A percentile compares a stretch with the other conserved stretches of the same genome.
phyloP scores from a whole-genome alignment of 2,888 invertebrate genomes.

The Tachina grossa region DNA sequence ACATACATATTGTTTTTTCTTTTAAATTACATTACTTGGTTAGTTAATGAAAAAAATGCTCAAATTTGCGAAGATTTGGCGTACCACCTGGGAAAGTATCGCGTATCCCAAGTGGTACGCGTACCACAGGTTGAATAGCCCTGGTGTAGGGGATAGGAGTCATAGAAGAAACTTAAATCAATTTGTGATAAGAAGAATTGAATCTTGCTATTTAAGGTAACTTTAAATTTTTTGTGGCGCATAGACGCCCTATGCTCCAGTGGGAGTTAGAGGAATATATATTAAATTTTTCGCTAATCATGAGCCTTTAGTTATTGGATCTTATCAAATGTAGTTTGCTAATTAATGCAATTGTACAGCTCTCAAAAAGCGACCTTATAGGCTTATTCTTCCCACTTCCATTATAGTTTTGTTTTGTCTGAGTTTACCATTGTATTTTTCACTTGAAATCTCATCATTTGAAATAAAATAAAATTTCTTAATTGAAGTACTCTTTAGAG shows the following conservation, averaged over 20 bases:
- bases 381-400: neutral
- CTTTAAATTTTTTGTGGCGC: neutral
- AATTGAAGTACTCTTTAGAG: slow-evolving; percentile 62
- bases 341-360: neutral
- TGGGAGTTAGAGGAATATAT: too few species aligned
- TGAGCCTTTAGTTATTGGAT: too few species aligned
- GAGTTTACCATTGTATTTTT: slow-evolving; percentile 47
- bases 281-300: neutral
- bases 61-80: too few species aligned
- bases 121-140: too few species aligned
- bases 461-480: slow-evolving; percentile 62
- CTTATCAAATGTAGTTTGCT: neutral
- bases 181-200: neutral
- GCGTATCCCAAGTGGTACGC: too few species aligned
- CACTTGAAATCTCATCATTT: slow-evolving; percentile 66
- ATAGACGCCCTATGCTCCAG: too few species aligned
- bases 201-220: neutral
- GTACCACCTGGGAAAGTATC: too few species aligned
- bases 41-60: too few species aligned
- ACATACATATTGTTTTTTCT: too few species aligned
- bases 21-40: too few species aligned
- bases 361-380: neutral
- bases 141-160: too few species aligned
- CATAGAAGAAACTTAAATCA: neutral
- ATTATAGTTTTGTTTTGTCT: neutral